These are phyloP conservation scores for Drosophila neoperkinsi DNA, from an alignment of 2,888 invertebrate species.

Conservation along the genomic window DNA sequence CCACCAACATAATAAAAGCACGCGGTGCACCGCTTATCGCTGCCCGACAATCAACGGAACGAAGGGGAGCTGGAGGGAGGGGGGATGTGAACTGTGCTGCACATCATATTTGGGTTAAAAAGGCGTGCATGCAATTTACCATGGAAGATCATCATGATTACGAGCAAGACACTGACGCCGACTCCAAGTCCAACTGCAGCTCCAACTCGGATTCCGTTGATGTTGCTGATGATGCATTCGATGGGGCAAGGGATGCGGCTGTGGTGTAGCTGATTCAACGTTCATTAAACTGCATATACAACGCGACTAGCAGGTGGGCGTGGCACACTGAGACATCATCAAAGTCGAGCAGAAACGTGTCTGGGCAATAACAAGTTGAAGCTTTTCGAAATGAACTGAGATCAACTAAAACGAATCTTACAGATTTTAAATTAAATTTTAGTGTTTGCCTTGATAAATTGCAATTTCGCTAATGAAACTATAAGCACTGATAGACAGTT, in stretches of 20 bases:
- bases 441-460: neutral
- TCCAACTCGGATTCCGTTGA: constrained; percentile 11
- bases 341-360: constrained; percentile 37
- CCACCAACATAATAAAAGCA: constrained; percentile 49
- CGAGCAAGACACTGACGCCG: constrained; percentile 32
- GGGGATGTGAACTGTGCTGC: constrained; percentile 9
- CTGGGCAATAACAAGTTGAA: constrained; percentile 9
- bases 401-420: constrained; percentile 2
- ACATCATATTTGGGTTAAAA: constrained; percentile 72
- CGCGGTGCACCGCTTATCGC: constrained; percentile 59
- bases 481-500: neutral
- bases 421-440: neutral
- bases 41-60: constrained; percentile 50
- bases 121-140: constrained; percentile 74
- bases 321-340: constrained; percentile 30
- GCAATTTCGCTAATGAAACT: neutral
- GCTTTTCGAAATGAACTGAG: constrained; percentile 5
- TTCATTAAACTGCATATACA: constrained; percentile 31
- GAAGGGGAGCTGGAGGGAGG: constrained; percentile 2
- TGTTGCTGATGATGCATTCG: constrained; percentile 64
- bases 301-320: constrained; percentile 49
- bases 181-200: constrained; percentile 19
- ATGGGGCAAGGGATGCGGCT: constrained; percentile 35
- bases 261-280: constrained; percentile 8
- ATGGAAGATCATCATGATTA: constrained; percentile 67